Base-by-base conservation (phyloP, 2,113 vertebrate species). In the Phoxinus phoxinus region DNA sequence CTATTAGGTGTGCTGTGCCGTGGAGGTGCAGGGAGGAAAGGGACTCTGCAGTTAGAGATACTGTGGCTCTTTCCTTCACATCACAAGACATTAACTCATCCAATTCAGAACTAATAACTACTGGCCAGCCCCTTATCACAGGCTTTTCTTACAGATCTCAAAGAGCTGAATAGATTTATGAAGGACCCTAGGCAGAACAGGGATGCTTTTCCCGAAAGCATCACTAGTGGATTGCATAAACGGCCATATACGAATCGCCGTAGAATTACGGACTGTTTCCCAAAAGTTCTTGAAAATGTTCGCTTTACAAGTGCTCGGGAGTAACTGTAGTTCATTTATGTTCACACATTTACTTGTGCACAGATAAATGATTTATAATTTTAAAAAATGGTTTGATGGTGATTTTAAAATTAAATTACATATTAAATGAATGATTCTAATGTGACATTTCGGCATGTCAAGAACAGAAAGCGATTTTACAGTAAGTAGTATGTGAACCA, bases 1-100 rank as follows among this genome's bases (percentile, higher is more conserved):
- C 74, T 71, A 86, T 88, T 88, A 72, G 32, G 81, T 41, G 81
- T 37, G 32, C 65, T 58, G 65, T 72, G 67, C 46, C 17, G 48
- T 72, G 23, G 67, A 35, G 67, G 23, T 72, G 59, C 79, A 46
- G 41, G 41, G 7, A 27, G 13, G 10, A 63, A 15, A 65, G 10
- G 2, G 41, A 48, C 67, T 83, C 46, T 71, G 65, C 67, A 56
- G 46, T 83, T 32, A 83, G 48, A 83, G 67, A 83, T 83, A 41
- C 67, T 58, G 32, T 72, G 67, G 30, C 48, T 56, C 81, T 83
- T 83, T 48, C 67, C 67, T 72, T 37, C 67, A 83, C 67, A 83
- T 71, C 81, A 37, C 65, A 83, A 72, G 19, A 83, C 44, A 67
- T 81, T 44, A 78, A 35, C 69, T 48, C 32, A 41, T 71, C 35